Conservation (phyloP, 2,113 vertebrate species). For the Oreocharis arfaki region DNA sequence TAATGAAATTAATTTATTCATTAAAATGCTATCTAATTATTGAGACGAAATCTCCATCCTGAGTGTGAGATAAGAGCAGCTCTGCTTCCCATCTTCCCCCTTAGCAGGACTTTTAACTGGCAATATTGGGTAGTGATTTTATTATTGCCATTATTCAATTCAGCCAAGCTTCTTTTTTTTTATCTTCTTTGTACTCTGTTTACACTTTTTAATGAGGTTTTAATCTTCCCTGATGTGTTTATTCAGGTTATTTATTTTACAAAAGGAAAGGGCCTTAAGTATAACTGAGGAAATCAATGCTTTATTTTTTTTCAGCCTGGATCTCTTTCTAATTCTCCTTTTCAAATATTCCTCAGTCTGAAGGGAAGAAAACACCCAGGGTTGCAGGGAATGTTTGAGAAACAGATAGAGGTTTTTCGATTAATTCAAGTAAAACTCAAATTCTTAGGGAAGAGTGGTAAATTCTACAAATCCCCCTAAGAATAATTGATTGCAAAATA, state of each 20-base stretch:
- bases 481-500: background rate
- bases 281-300: conserved; percentile 20
- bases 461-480: background rate
- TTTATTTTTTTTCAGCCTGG: background rate
- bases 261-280: conserved; percentile 23
- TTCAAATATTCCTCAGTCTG: background rate
- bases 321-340: background rate
- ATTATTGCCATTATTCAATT: conserved; percentile 41
- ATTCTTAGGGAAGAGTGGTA: background rate
- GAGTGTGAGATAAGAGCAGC: background rate
- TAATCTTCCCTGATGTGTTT: conserved; percentile 60
- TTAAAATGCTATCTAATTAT: conserved; percentile 58
- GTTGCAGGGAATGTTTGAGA: background rate
- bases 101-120: conserved; percentile 11
- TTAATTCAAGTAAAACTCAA: background rate
- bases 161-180: background rate
- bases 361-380: background rate
- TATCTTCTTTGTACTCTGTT: conserved; percentile 18
- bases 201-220: conserved; percentile 66
- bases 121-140: conserved; percentile 28
- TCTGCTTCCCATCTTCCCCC: conserved; percentile 9
- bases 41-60: conserved; percentile 31
- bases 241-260: conserved; percentile 58
- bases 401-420: background rate
- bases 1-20: conserved; percentile 62